Conservation (phyloP, 2,888 invertebrate genomes). For the Mellilla xanthometata region DNA sequence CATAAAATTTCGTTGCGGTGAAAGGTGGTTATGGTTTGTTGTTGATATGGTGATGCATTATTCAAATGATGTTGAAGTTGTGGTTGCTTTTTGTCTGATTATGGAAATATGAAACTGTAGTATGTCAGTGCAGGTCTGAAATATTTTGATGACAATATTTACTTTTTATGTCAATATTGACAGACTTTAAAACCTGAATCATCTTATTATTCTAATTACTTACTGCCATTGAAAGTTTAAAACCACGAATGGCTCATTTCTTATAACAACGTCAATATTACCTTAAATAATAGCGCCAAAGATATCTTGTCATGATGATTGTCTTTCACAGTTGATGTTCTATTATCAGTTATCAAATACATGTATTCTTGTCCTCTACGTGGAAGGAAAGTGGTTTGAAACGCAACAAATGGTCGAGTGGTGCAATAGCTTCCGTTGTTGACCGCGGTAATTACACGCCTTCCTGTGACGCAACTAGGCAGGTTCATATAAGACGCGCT, state of each 20-base stretch:
- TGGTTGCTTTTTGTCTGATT: background rate
- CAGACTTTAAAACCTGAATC: too few species aligned
- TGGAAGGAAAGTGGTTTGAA: conserved; percentile 2
- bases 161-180: too few species aligned
- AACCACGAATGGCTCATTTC: too few species aligned
- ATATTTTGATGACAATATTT: too few species aligned
- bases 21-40: conserved; percentile 12
- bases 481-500: conserved; percentile 1
- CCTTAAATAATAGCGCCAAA: too few species aligned
- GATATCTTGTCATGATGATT: too few species aligned
- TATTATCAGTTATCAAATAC: background rate
- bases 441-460: conserved; percentile 19
- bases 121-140: too few species aligned
- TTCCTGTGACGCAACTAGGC: conserved; percentile 26
- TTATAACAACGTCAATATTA: too few species aligned
- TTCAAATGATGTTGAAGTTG: conserved; percentile 8
- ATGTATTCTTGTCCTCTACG: background rate
- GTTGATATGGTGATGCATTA: conserved; percentile 7
- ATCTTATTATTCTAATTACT: too few species aligned
- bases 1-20: conserved; percentile 10
- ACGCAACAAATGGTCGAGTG: conserved; percentile 7
- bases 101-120: too few species aligned
- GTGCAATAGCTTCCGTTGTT: conserved; percentile 26
- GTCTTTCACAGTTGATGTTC: too few species aligned
- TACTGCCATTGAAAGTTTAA: too few species aligned